phyloP scores from a whole-genome alignment of 2,888 invertebrate species.

The Caenorhabditis doughertyi region DNA sequence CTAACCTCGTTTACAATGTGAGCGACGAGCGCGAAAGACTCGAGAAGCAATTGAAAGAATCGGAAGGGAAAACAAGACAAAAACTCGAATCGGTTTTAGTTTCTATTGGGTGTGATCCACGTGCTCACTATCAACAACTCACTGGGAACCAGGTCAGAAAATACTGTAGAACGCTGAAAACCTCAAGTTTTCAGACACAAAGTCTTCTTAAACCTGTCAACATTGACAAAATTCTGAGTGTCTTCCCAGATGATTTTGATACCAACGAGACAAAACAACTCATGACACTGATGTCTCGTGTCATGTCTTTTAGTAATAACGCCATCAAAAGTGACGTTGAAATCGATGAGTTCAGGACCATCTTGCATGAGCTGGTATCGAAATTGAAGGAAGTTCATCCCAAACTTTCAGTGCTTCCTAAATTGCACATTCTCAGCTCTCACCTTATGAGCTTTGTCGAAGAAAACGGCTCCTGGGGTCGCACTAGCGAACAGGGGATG shows the following conservation, averaged over 20 bases:
- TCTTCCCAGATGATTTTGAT: not conserved
- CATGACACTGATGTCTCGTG: not conserved
- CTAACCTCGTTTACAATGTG: too few species aligned
- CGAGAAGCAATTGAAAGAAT: too few species aligned
- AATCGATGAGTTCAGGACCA: not conserved
- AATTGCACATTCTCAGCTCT: not conserved
- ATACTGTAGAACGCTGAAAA: not conserved
- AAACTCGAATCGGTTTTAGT: not conserved
- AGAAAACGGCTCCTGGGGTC: not conserved
- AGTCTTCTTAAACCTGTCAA: not conserved
- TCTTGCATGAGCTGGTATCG: not conserved
- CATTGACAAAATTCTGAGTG: not conserved
- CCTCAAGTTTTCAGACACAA: not conserved
- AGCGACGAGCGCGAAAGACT: too few species aligned
- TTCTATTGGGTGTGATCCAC: not conserved
- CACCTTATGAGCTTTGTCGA: not conserved
- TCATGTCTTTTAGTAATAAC: not conserved
- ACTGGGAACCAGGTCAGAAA: not conserved
- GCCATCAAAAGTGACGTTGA: not conserved
- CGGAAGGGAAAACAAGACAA: too few species aligned
- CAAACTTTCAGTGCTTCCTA: not conserved
- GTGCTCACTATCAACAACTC: not conserved
- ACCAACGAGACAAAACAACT: not conserved
- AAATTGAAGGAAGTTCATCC: not conserved
- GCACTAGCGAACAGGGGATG: not conserved